These are phyloP conservation scores for Cromileptes altivelis DNA, from an alignment of 2,113 vertebrate species.

Conservation along the genomic window DNA sequence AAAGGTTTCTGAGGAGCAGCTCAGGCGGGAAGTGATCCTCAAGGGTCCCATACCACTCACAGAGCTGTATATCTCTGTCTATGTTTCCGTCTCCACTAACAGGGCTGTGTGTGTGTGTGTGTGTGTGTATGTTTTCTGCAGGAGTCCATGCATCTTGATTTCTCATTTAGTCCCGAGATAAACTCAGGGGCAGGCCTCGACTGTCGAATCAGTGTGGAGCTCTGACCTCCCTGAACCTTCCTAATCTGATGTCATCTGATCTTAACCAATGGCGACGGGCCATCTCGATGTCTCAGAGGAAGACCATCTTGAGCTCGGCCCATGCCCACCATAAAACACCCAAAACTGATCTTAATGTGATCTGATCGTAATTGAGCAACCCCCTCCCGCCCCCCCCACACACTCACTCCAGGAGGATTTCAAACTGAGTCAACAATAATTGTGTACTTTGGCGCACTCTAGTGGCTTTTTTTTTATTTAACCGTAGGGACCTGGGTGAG, in stretches of 20 bases:
- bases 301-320: background rate
- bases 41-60: conserved; percentile 65
- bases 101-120: conserved; percentile 12
- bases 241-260: conserved; percentile 34
- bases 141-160: conserved; percentile 65
- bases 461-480: conserved; percentile 61
- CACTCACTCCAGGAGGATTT: conserved; percentile 22
- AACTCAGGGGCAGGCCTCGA: conserved; percentile 23
- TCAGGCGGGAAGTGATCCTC: conserved; percentile 77
- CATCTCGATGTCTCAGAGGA: conserved; percentile 20
- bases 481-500: conserved; percentile 38
- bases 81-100: conserved; percentile 71
- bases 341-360: conserved; percentile 55
- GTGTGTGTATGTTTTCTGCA: conserved; percentile 10
- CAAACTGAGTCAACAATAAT: conserved; percentile 64
- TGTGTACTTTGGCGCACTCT: conserved; percentile 81
- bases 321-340: conserved; percentile 36
- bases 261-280: background rate
- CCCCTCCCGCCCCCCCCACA: background rate
- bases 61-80: conserved; percentile 64
- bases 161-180: conserved; percentile 68
- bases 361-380: conserved; percentile 62
- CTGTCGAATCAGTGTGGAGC: conserved; percentile 27
- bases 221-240: conserved; percentile 56
- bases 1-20: conserved; percentile 66